Base-by-base conservation (phyloP, 2,797 vertebrate genomes). In the Brotula barbata region DNA sequence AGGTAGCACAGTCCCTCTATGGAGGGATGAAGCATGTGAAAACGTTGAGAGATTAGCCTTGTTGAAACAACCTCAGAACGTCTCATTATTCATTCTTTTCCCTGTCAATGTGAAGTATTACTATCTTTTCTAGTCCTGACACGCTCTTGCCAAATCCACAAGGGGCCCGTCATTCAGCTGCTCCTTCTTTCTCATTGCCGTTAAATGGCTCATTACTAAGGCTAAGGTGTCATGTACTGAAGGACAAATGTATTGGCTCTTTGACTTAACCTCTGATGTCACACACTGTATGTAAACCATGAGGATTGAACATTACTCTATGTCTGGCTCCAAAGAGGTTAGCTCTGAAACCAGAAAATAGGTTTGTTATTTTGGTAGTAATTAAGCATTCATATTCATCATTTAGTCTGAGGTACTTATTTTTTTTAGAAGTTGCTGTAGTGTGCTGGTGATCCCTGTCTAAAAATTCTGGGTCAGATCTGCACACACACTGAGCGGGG, bases 181-280 rank as follows among this genome's bases (percentile, higher is more conserved):
- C 79, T 82, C 75, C 74, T 85, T 71, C 65, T 73, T 72, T 79
- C 74, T 56, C 76, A 28, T 47, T 43, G 70, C 81, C 66, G 80
- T 74, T 87, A 86, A 88, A 89, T 81, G 83, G 74, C 82, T 87
- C 85, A 88, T 89, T 87, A 88, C 80, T 72, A 78, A 84, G 66
- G 77, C 69, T 64, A 67, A 68, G 61, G 64, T 86, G 82, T 83
- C 83, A 82, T 67, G 63, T 69, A 71, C 72, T 83, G 81, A 85
- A 89, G 82, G 84, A 86, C 83, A 76, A 82, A 86, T 74, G 75
- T 78, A 78, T 84, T 68, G 77, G 67, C 76, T 83, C 61, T 77
- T 67, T 75, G 58, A 77, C 70, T 70, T 73, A 76, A 80, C 79
- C 78, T 78, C 48, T 28, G 34, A 76, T 64, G 64, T 65, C 73